Base-by-base conservation (phyloP, 2,113 vertebrate genomes). In the Lates calcarifer region DNA sequence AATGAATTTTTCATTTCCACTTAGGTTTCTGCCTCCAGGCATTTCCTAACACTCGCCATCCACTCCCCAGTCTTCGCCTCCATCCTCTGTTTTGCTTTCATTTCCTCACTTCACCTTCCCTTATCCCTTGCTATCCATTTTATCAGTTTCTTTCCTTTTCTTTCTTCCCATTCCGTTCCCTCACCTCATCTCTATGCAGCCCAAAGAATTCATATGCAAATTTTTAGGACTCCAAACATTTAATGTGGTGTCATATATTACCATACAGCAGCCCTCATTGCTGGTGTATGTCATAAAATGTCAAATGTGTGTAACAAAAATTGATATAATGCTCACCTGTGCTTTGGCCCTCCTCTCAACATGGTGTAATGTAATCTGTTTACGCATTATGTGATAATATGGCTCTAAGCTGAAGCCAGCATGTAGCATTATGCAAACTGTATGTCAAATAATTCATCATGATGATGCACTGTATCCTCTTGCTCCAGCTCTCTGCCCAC, bases 1-100 rank as follows among this genome's bases (percentile, higher is more conserved):
- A n/a, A 90, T 91, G 61, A 87, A 90, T 89, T 83, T 88, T 90
- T 90, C 61, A 90, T 89, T 78, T 85, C 79, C 70, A 62, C 80
- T 88, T 72, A 79, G 67, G 28, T 82, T 82, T 73, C 53, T 77
- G 74, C 77, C 78, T 65, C 41, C 17, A 35, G 82, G 70, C 82
- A 43, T 84, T 57, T 63, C 66, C 75, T 84, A 68, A 89, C 82
- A 37, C 73, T 66, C 72, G 60, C 60, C 26, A 67, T 69, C 58
- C 53, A 47, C 28, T 70, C 81, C 49, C 22, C 20, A 55, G 22
- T 79, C 57, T 41, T 17, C 11, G 33, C 70, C 68, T 84, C 35
- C 22, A 26, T 70, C 41, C 20, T 24, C 72, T 53, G 18, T 58
- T 71, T 58, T 64, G 41, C 64, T 60, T 43, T 49, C 65, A 18